A percentile compares a stretch with the other conserved stretches of the same genome.
Conservation (phyloP, 2,797 vertebrate species). For the Premnoplex brunnescens region DNA sequence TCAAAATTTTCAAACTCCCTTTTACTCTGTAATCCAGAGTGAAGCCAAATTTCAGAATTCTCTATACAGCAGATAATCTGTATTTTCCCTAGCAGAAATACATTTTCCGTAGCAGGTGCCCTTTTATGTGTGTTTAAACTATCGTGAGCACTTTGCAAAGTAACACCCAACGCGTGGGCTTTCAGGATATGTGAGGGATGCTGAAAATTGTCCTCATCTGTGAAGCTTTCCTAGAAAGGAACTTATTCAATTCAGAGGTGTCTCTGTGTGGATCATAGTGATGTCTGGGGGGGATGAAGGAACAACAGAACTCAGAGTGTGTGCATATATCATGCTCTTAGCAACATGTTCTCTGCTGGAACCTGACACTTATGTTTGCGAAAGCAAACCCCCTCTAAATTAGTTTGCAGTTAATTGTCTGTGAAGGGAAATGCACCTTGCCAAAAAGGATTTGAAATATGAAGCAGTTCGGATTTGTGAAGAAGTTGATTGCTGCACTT, state of each 20-base stretch:
- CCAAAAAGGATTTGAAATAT: conserved; percentile 57
- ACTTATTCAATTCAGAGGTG: neutral
- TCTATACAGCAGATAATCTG: neutral
- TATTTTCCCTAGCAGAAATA: neutral
- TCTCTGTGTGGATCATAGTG: neutral
- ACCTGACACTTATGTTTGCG: conserved; percentile 38
- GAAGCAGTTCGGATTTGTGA: conserved; percentile 24
- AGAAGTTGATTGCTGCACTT: neutral
- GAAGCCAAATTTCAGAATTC: neutral
- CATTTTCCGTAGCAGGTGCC: neutral
- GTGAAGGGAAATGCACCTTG: conserved; percentile 48
- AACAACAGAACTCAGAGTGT: neutral
- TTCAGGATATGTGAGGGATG: neutral
- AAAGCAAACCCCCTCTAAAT: conserved; percentile 50
- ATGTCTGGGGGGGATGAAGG: neutral
- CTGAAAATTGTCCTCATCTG: neutral
- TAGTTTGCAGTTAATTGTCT: conserved; percentile 61
- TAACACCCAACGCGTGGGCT: neutral
- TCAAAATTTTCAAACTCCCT: neutral
- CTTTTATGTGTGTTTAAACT: neutral
- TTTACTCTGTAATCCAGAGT: neutral
- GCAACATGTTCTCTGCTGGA: conserved; percentile 40
- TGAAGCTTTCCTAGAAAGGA: neutral
- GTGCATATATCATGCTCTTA: conserved; percentile 28
- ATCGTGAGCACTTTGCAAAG: neutral